Evolutionary conservation across 2,797 vertebrate species (phyloP), one percentile per base, ranked within the genome.

Genomic region (Sphaeramia orbicularis): DNA sequence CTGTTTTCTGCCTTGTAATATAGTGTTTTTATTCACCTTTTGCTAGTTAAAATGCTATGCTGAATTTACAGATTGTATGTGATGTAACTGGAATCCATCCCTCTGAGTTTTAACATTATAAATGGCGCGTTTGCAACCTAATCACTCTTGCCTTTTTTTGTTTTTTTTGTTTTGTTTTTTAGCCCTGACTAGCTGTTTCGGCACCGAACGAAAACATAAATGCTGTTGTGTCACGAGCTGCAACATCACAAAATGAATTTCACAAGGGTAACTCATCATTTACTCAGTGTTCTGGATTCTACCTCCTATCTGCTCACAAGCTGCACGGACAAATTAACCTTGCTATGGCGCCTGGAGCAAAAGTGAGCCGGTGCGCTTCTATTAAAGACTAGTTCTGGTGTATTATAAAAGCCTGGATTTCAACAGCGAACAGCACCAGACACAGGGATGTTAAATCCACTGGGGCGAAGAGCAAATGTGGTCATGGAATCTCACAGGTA

Each of bases 21-120:
- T 53, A 41, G 16, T 48, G 66, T 85, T 78, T 60, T 41, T 63
- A 76, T 78, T 59, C 48, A 63, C 57, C 69, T 74, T 74, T 54
- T 64, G 68, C 54, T 78, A 21, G 61, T 74, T 85, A 56, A 74
- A 81, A 70, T 75, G 44, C 73, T 81, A 57, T 69, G 81, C 80
- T 77, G 76, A 76, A 42, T 74, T 74, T 27, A 76, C 80, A 75
- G 49, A 80, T 84, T 15, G 16, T 13, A 27, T 16, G 40, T 56
- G 45, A 59, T 15, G 49, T 58, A 75, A 73, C 50, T 59, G 3
- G 10, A 7, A 42, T 57, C 42, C 44, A 41, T 67, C 63, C 32
- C 24, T 30, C 60, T 48, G 60, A 64, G 36, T 45, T 76, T 37
- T 38, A 32, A 52, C 45, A 16, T 82, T 57, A 76, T 72, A 50